Conservation (phyloP, 2,888 invertebrate genomes). For the Eulithis prunata region DNA sequence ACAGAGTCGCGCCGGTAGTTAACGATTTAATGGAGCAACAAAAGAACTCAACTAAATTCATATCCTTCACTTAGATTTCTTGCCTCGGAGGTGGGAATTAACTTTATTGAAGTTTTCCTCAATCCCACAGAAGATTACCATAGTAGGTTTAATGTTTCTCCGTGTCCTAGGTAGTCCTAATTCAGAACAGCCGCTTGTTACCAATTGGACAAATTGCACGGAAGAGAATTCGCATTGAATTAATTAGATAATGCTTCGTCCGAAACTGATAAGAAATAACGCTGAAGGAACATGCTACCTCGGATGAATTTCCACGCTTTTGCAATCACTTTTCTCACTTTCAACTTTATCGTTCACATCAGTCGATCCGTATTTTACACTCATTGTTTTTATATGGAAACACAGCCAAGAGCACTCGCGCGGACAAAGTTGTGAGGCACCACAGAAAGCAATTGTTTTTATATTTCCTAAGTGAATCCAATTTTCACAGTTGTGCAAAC, state of each 20-base stretch:
- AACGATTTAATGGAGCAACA: conserved; percentile 12
- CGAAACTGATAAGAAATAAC: conserved; percentile 29
- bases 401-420: conserved; percentile 34
- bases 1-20: conserved; percentile 7
- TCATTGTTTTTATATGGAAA: conserved; percentile 56
- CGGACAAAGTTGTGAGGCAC: conserved; percentile 25
- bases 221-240: conserved; percentile 49
- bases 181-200: conserved; percentile 41
- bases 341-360: conserved; percentile 59
- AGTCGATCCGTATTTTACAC: conserved; percentile 73
- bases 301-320: conserved; percentile 57
- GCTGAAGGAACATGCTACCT: conserved; percentile 56
- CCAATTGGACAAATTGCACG: conserved; percentile 64
- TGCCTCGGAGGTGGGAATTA: not conserved
- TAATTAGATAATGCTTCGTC: conserved; percentile 44
- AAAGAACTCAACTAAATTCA: conserved; percentile 11
- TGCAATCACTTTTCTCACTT: conserved; percentile 53
- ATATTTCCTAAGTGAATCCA: conserved; percentile 32
- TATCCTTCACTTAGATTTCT: conserved; percentile 2
- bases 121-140: conserved; percentile 37
- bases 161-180: conserved; percentile 52
- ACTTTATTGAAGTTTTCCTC: conserved; percentile 39
- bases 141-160: conserved; percentile 47
- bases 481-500: conserved; percentile 51
- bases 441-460: conserved; percentile 26